Percentiles rank a stretch among this genome's conserved stretches.
Conservation (phyloP, 1,140 invertebrate genomes). For the Drosophila sproati region DNA sequence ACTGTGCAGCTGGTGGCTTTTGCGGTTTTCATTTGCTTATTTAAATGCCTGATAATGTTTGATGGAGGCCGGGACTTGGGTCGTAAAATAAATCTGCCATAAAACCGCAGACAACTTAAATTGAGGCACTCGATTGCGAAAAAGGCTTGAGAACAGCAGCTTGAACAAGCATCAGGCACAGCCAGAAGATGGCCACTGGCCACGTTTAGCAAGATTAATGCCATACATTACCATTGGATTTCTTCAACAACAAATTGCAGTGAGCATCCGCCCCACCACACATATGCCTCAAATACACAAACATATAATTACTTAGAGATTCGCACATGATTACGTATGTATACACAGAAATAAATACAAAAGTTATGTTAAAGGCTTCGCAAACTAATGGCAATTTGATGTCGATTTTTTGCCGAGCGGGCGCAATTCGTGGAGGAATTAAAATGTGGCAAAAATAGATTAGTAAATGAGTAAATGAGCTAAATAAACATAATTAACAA, state of each 20-base stretch:
- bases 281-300: not conserved
- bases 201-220: slow-evolving; percentile 23
- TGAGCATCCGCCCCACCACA: slow-evolving; percentile 2
- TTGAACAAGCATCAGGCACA: not conserved
- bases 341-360: not conserved
- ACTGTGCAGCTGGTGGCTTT: slow-evolving; percentile 29
- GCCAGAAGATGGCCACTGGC: slow-evolving; percentile 9
- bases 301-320: not conserved
- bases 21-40: slow-evolving; percentile 30
- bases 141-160: slow-evolving; percentile 4
- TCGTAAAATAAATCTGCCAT: slow-evolving; percentile 40
- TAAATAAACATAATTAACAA: slow-evolving; percentile 43
- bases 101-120: slow-evolving; percentile 44
- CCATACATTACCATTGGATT: slow-evolving; percentile 8
- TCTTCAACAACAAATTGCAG: slow-evolving; percentile 22
- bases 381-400: slow-evolving; percentile 68
- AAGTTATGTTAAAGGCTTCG: slow-evolving; percentile 13
- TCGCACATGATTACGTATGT: not conserved
- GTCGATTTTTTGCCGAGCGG: slow-evolving; percentile 29
- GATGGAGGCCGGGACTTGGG: slow-evolving; percentile 1
- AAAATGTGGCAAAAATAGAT: slow-evolving; percentile 23
- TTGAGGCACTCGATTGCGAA: slow-evolving; percentile 21
- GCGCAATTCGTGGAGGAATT: slow-evolving; percentile 10
- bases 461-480: slow-evolving; percentile 37
- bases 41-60: slow-evolving; percentile 21